Evolutionary conservation across 2,797 vertebrate species (phyloP).

Genomic region (Centroberyx gerrardi): DNA sequence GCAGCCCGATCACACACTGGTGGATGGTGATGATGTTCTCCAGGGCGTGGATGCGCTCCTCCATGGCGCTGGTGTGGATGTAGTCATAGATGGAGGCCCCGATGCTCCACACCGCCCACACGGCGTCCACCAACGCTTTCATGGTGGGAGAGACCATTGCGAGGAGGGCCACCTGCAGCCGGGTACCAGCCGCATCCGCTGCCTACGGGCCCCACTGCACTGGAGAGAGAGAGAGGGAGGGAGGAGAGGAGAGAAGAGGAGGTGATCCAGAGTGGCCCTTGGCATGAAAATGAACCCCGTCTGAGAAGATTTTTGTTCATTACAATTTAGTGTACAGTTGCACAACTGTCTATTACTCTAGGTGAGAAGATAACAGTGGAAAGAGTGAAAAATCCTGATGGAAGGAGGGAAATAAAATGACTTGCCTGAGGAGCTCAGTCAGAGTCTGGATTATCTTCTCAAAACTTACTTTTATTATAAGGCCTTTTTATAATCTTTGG

Average conservation of each 20-base stretch:
- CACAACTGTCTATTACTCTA: too few species aligned
- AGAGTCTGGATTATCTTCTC: too few species aligned
- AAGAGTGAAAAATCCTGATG: neutral
- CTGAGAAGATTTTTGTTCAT: too few species aligned
- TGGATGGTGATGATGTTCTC: conserved; percentile 84
- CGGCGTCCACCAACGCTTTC: conserved; percentile 85
- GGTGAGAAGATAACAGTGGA: too few species aligned
- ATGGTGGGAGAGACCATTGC: conserved; percentile 86
- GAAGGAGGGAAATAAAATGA: too few species aligned
- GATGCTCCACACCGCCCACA: conserved; percentile 87
- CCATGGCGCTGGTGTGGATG: conserved; percentile 86
- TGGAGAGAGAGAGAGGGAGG: conserved; percentile 32
- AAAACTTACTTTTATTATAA: too few species aligned
- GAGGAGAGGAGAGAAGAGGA: neutral
- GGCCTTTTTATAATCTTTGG: too few species aligned
- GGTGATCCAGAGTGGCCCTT: neutral
- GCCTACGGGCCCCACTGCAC: conserved; percentile 43
- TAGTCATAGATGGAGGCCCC: conserved; percentile 87
- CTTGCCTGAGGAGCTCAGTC: too few species aligned
- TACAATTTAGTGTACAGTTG: too few species aligned
- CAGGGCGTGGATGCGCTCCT: conserved; percentile 86
- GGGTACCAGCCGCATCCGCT: conserved; percentile 51
- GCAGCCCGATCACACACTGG: conserved; percentile 83
- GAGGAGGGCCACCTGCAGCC: conserved; percentile 54
- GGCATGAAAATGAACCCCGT: neutral